These are phyloP conservation scores for Abramis brama DNA, from an alignment of 2,113 vertebrate species.

Conservation along the genomic window DNA sequence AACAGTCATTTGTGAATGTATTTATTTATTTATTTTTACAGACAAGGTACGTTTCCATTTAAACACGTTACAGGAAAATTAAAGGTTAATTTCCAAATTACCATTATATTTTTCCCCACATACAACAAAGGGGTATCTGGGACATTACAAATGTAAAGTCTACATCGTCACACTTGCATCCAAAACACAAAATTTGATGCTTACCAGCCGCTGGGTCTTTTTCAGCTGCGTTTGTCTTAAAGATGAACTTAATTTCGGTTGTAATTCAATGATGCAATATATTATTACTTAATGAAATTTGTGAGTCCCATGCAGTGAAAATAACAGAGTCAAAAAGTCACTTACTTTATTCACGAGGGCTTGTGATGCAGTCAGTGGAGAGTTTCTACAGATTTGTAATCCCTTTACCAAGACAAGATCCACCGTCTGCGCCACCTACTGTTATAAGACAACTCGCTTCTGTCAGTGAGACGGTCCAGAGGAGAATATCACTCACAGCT, in stretches of 20 bases:
- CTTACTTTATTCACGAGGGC: slow-evolving; percentile 64
- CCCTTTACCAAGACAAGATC: slow-evolving; percentile 66
- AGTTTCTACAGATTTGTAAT: slow-evolving; percentile 64
- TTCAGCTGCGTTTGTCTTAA: neutral
- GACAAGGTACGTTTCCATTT: too few relatives aligned
- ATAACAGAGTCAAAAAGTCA: slow-evolving; percentile 21
- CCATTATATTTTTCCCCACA: neutral
- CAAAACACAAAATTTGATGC: neutral
- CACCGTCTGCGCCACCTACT: slow-evolving; percentile 73
- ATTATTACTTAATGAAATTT: neutral
- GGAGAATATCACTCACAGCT: slow-evolving; percentile 44
- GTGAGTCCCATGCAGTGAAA: neutral
- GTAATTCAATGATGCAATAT: neutral
- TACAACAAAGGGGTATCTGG: neutral
- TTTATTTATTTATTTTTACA: too few relatives aligned
- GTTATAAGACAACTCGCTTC: slow-evolving; percentile 63
- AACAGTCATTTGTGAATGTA: too few relatives aligned
- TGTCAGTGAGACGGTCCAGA: slow-evolving; percentile 34
- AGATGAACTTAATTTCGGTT: neutral
- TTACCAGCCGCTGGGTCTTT: neutral
- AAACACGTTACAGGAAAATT: too few relatives aligned
- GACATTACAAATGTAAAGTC: neutral
- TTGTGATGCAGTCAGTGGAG: slow-evolving; percentile 53
- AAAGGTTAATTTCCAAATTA: too few relatives aligned
- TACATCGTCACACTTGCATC: neutral